phyloP scores from a whole-genome alignment of 2,797 vertebrate species.

The Centropyge bicolor region DNA sequence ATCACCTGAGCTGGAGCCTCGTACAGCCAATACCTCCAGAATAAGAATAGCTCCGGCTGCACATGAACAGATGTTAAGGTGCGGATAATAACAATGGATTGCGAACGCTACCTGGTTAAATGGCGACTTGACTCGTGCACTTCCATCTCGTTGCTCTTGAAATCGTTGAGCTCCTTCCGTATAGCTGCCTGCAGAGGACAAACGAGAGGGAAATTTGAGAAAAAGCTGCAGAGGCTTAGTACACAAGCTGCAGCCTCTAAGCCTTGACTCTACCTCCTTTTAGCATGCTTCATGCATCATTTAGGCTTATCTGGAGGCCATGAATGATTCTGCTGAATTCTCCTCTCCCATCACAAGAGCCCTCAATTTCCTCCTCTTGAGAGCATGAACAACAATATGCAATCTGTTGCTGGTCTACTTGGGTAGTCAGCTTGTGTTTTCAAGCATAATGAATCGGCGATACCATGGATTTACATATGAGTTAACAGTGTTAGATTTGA shows the following conservation, averaged over 20 bases:
- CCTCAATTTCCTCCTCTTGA: conserved; percentile 38
- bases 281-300: conserved; percentile 72
- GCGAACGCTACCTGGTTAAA: conserved; percentile 93
- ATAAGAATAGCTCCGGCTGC: conserved; percentile 3
- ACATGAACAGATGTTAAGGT: conserved; percentile 3
- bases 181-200: conserved; percentile 93
- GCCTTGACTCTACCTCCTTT: conserved; percentile 53
- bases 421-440: conserved; percentile 22
- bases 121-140: conserved; percentile 99
- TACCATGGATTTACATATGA: conserved; percentile 17
- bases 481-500: neutral
- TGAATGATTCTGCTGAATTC: conserved; percentile 61
- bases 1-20: conserved; percentile 15
- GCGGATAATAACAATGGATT: neutral
- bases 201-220: conserved; percentile 74
- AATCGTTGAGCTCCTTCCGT: conserved; percentile 98
- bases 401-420: conserved; percentile 35
- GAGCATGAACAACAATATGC: conserved; percentile 31
- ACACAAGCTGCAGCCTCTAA: conserved; percentile 47
- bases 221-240: conserved; percentile 44
- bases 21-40: neutral
- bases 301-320: conserved; percentile 63
- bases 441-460: conserved; percentile 12
- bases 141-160: conserved; percentile 99
- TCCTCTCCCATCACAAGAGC: conserved; percentile 44